Base-by-base conservation (phyloP, 1,140 invertebrate genomes). In the Augochlora pura region DNA sequence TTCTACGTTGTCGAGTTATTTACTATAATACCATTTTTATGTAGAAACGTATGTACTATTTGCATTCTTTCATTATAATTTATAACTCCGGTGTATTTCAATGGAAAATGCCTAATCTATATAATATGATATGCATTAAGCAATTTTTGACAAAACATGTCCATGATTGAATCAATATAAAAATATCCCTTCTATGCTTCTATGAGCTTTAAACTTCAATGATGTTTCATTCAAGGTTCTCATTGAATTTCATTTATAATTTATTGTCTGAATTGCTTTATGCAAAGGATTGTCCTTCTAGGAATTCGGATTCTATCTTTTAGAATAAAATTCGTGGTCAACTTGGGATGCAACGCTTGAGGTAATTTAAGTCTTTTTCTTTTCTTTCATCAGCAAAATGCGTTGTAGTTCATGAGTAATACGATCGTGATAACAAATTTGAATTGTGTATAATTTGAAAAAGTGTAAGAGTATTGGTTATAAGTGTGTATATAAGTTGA, bases 191-290 rank as follows among this genome's bases (percentile, higher is more conserved):
- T 91, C 88, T 92, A 91, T 76, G 65, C 76, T 32, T 89, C 91
- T 88, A 88, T 86, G 77, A 86, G 18, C 81, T 39, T 80, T 86
- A 80, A 70, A 79, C 59, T 87, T 86, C 67, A 82, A 81, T 80
- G 59, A 79, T 80, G 54, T 81, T 81, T 62, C 64, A 78, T 80
- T 86, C 79, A 84, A 80, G 82, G 74, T 54, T 87, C 86, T 83
- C 54, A 84, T 79, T 71, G 32, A 86, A 88, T 88, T 80, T 81
- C 65, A 62, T 86, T 80, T 81, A 86, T 84, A 86, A 87, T 90
- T 91, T 92, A 93, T 93, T 93, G 91, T 93, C 92, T 90, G 90
- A 79, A 91, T 91, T 93, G 87, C 88, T 92, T 90, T 83, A 85
- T 86, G 82, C 75, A 80, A 77, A 91, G 87, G 88, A 91, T 91